phyloP scores from a whole-genome alignment of 2,888 invertebrate species.

The Achlya flavicornis region DNA sequence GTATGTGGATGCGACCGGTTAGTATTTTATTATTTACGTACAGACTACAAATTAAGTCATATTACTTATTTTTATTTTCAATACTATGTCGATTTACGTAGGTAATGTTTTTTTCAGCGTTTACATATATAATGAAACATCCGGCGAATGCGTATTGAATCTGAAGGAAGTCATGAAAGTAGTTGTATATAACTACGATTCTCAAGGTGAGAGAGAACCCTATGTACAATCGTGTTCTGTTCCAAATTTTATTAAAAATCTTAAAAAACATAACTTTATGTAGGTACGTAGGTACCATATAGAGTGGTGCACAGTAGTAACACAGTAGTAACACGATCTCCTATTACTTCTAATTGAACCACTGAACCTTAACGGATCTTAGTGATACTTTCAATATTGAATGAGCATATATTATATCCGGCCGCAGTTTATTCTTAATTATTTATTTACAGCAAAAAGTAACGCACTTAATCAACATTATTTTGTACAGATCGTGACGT shows the following conservation, averaged over 20 bases:
- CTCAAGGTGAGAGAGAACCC: constrained; percentile 38
- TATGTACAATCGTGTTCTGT: background rate
- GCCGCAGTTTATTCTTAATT: background rate
- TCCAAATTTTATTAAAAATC: background rate
- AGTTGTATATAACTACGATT: constrained; percentile 44
- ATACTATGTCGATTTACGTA: no score
- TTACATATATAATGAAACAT: constrained; percentile 53
- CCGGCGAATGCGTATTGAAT: constrained; percentile 54
- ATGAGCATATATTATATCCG: no score
- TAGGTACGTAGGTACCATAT: no score
- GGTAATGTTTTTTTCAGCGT: constrained; percentile 45
- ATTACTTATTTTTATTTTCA: background rate
- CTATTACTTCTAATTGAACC: no score
- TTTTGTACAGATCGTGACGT: constrained; percentile 35
- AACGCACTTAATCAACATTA: background rate
- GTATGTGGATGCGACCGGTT: constrained; percentile 62
- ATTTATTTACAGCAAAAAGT: background rate
- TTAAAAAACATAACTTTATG: no score
- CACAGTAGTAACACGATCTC: no score
- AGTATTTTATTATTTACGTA: constrained; percentile 19
- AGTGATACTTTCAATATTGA: no score
- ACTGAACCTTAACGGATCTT: no score
- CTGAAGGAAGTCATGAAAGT: constrained; percentile 46
- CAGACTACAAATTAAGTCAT: background rate
- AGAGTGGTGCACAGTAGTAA: no score